phyloP scores from a whole-genome alignment of 2,797 vertebrate species.

The Trichosurus vulpecula region DNA sequence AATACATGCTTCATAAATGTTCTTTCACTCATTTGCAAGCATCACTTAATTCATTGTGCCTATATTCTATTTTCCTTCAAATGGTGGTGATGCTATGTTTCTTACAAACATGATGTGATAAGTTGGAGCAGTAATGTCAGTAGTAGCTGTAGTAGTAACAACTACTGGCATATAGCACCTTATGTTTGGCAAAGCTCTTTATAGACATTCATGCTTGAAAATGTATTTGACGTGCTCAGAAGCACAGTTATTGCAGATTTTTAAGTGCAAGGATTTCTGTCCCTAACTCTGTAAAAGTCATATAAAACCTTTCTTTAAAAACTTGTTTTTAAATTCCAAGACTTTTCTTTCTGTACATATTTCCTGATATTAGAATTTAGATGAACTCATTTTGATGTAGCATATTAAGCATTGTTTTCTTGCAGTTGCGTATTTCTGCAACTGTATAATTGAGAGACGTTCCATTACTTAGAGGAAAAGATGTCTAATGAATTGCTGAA shows the following conservation, averaged over 20 bases:
- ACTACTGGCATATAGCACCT: background rate
- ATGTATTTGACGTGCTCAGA: background rate
- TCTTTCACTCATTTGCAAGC: slow-evolving; percentile 22
- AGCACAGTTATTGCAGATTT: background rate
- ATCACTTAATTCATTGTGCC: slow-evolving; percentile 35
- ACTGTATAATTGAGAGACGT: slow-evolving; percentile 32
- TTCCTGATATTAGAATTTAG: background rate
- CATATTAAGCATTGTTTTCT: slow-evolving; percentile 32
- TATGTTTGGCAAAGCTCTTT: background rate
- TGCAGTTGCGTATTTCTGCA: background rate
- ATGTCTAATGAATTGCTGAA: slow-evolving; percentile 57
- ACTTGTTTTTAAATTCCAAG: background rate
- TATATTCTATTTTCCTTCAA: slow-evolving; percentile 16
- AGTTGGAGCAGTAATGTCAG: background rate
- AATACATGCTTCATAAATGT: slow-evolving; percentile 28
- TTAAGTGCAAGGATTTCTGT: background rate
- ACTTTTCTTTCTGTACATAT: background rate
- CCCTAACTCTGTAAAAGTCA: background rate
- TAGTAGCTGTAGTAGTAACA: background rate
- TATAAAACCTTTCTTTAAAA: background rate
- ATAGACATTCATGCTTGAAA: background rate
- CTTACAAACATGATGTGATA: background rate
- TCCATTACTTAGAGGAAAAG: slow-evolving; percentile 44
- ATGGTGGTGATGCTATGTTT: background rate
- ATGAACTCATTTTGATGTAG: slow-evolving; percentile 38